These are phyloP conservation scores for Premnoplex brunnescens DNA, from an alignment of 2,797 vertebrate genomes.

Conservation along the genomic window DNA sequence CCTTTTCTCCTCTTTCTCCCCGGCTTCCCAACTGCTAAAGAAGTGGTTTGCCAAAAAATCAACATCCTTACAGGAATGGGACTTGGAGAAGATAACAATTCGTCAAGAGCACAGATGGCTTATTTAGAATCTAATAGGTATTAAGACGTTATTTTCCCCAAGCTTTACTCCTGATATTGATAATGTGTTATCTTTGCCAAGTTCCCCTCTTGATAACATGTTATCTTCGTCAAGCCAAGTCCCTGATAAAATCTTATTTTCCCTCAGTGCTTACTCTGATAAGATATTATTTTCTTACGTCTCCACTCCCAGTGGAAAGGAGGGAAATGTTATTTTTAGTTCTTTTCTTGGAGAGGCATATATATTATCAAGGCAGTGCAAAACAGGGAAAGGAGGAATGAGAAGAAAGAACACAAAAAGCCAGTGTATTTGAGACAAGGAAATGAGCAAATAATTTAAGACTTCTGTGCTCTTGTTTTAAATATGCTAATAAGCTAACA, in stretches of 20 bases:
- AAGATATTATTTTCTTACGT: constrained; percentile 60
- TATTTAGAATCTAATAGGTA: constrained; percentile 69
- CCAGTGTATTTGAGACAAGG: neutral
- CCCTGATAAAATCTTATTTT: constrained; percentile 66
- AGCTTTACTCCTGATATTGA: constrained; percentile 63
- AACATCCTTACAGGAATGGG: constrained; percentile 12
- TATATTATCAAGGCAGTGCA: constrained; percentile 11
- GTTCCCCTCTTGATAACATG: constrained; percentile 58
- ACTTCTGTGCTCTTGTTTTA: constrained; percentile 4
- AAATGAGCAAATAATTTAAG: neutral
- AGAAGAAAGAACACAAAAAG: neutral
- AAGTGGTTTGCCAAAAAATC: constrained; percentile 39
- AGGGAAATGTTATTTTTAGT: constrained; percentile 20
- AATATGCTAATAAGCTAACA: constrained; percentile 3
- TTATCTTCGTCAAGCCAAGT: constrained; percentile 63
- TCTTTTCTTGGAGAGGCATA: neutral
- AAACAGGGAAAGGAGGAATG: neutral
- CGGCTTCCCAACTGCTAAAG: neutral
- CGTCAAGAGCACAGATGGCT: constrained; percentile 53
- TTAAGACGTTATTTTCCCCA: constrained; percentile 69
- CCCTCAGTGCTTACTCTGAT: constrained; percentile 31
- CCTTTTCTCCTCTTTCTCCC: neutral
- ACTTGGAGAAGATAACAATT: constrained; percentile 62
- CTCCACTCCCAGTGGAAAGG: constrained; percentile 8
- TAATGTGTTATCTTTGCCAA: constrained; percentile 72